Evolutionary conservation across 1,140 invertebrate genomes (phyloP).

Genomic region (Drosophila ironensis): DNA sequence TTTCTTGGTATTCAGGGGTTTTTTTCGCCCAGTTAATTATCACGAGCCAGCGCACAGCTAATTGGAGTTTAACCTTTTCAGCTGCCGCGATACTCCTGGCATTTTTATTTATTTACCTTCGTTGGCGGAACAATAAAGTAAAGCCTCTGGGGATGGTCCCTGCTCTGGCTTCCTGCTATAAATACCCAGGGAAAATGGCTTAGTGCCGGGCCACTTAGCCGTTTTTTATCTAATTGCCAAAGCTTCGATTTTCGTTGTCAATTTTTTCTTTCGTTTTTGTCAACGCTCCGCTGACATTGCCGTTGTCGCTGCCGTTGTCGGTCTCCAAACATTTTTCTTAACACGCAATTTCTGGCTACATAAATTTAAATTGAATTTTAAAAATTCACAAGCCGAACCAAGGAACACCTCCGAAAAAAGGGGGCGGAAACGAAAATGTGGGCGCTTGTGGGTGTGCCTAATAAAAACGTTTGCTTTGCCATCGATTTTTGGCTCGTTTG

Average conservation of each 20-base stretch:
- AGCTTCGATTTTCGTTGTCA: slow-evolving; percentile 27
- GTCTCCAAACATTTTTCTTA: slow-evolving; percentile 22
- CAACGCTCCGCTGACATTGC: neutral
- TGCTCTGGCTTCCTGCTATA: slow-evolving; percentile 15
- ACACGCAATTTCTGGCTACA: slow-evolving; percentile 54
- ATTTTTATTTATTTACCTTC: slow-evolving; percentile 29
- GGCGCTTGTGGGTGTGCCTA: slow-evolving; percentile 4
- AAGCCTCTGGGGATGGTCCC: slow-evolving; percentile 3
- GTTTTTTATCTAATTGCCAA: slow-evolving; percentile 39
- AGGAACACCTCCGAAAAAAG: slow-evolving; percentile 23
- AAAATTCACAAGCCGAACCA: slow-evolving; percentile 61
- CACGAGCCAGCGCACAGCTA: slow-evolving; percentile 58
- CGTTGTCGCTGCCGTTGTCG: neutral
- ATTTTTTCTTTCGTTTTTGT: slow-evolving; percentile 11
- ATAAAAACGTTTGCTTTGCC: slow-evolving; percentile 48
- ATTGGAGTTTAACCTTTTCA: slow-evolving; percentile 55
- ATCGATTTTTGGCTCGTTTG: slow-evolving; percentile 62
- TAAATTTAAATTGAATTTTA: slow-evolving; percentile 80
- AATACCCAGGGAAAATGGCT: slow-evolving; percentile 24
- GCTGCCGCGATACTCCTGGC: slow-evolving; percentile 13
- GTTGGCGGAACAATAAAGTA: slow-evolving; percentile 18
- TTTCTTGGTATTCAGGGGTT: neutral
- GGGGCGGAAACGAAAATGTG: neutral
- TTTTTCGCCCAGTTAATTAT: slow-evolving; percentile 62
- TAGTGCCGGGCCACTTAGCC: slow-evolving; percentile 25